phyloP scores from a whole-genome alignment of 2,113 vertebrate genomes.

The Chionis minor region DNA sequence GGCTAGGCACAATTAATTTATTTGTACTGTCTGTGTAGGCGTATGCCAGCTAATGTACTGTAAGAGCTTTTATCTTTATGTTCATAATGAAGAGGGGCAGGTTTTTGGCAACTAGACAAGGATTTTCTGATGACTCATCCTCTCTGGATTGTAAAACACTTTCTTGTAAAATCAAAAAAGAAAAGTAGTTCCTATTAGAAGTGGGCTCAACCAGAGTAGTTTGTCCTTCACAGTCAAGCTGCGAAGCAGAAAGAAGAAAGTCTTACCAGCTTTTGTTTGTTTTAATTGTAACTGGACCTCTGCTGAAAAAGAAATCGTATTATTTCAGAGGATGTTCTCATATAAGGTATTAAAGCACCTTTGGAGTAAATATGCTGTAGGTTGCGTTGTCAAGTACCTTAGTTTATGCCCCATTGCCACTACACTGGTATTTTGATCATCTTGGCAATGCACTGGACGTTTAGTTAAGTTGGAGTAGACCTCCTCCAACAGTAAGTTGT shows the following conservation, averaged over 20 bases:
- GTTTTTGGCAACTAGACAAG: conserved; percentile 74
- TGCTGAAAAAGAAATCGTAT: background rate
- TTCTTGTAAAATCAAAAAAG: conserved; percentile 72
- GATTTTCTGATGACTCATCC: conserved; percentile 75
- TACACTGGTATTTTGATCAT: background rate
- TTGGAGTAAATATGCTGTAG: background rate
- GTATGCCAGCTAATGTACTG: conserved; percentile 77
- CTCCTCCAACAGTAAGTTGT: background rate
- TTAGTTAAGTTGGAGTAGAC: background rate
- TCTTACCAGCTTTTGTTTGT: background rate
- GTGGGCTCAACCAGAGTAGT: conserved; percentile 33
- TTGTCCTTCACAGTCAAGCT: background rate
- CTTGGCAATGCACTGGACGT: background rate
- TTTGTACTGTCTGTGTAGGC: conserved; percentile 77
- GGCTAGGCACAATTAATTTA: conserved; percentile 82
- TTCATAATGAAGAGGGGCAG: conserved; percentile 78
- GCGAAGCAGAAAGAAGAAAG: background rate
- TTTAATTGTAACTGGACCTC: background rate
- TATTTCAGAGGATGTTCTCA: background rate
- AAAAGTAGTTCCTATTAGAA: conserved; percentile 54
- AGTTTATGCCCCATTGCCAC: background rate
- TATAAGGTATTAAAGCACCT: background rate
- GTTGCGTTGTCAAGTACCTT: background rate
- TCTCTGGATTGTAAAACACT: conserved; percentile 65
- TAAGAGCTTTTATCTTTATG: conserved; percentile 82